These are phyloP conservation scores for Sinella curviseta DNA, from an alignment of 1,140 invertebrate genomes.

Conservation along the genomic window DNA sequence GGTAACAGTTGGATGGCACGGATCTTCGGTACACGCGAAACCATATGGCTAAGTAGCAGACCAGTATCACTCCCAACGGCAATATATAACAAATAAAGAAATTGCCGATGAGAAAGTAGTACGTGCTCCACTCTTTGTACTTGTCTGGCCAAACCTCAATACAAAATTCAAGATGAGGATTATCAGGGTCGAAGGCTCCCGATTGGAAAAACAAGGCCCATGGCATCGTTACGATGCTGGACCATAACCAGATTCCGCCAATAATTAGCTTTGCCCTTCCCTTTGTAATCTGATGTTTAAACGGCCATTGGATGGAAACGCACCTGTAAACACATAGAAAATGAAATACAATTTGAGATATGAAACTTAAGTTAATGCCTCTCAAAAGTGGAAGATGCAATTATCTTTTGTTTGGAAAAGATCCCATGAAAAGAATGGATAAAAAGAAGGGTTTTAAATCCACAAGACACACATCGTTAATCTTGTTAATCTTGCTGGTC, in stretches of 20 bases:
- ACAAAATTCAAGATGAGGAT: constrained; percentile 55
- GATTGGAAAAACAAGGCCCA: constrained; percentile 63
- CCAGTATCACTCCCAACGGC: constrained; percentile 58
- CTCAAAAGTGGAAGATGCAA: constrained; percentile 1
- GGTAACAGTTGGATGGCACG: constrained; percentile 38
- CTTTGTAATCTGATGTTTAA: constrained; percentile 61
- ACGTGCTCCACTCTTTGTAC: constrained; percentile 52
- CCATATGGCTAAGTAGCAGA: constrained; percentile 63
- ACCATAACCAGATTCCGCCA: constrained; percentile 61
- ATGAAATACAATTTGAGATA: constrained; percentile 45
- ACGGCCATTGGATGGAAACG: constrained; percentile 63
- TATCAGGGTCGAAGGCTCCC: constrained; percentile 50
- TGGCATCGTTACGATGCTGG: constrained; percentile 60
- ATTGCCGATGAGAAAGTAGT: constrained; percentile 63
- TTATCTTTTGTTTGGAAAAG: neutral
- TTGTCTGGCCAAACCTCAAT: constrained; percentile 57
- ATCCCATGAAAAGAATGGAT: neutral
- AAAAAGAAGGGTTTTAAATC: neutral
- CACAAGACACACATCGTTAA: no score
- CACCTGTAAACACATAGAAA: constrained; percentile 46
- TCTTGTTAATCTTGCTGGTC: no score
- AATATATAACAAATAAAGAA: constrained; percentile 64
- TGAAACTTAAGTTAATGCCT: neutral
- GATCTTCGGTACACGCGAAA: constrained; percentile 54
- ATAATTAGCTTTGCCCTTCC: constrained; percentile 57